phyloP scores from a whole-genome alignment of 2,113 vertebrate genomes.

The Tonatia bakeri region DNA sequence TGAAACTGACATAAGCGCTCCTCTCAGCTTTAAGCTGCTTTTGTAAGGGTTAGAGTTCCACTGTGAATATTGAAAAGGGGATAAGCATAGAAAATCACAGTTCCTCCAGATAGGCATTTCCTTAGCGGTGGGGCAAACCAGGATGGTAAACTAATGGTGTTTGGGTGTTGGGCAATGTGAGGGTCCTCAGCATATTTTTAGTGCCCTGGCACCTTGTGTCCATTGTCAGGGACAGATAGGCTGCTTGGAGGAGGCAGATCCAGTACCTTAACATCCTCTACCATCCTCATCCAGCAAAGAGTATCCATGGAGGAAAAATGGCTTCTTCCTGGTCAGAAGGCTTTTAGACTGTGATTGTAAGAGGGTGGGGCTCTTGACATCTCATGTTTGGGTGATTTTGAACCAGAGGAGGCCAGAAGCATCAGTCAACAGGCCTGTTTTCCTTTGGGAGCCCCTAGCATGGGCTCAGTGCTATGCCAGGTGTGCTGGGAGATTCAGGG shows the following conservation, averaged over 20 bases:
- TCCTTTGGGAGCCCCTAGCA: fast-evolving
- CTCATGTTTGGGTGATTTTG: background rate
- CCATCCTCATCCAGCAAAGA: background rate
- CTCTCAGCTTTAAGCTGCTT: background rate
- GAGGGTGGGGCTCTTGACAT: background rate
- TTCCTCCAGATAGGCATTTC: background rate
- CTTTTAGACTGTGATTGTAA: background rate
- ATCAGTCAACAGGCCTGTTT: fast-evolving
- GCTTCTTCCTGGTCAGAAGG: background rate
- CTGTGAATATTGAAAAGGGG: background rate
- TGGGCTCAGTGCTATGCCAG: fast-evolving
- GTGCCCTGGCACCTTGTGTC: fast-evolving
- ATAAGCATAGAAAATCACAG: background rate
- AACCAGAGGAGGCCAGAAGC: background rate
- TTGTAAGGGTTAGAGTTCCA: constrained; percentile 29
- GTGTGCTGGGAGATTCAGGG: background rate
- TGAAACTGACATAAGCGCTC: constrained; percentile 58
- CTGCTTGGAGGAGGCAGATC: background rate
- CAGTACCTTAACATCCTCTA: fast-evolving
- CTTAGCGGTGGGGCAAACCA: background rate
- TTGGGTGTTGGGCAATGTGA: background rate
- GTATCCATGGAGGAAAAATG: background rate
- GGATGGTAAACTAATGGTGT: background rate
- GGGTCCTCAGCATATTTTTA: too few relatives aligned
- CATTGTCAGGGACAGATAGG: fast-evolving